Percentiles rank a stretch among this genome's conserved stretches.
phyloP scores from a whole-genome alignment of 2,888 invertebrate species.

The Anoplius nigerrimus region DNA sequence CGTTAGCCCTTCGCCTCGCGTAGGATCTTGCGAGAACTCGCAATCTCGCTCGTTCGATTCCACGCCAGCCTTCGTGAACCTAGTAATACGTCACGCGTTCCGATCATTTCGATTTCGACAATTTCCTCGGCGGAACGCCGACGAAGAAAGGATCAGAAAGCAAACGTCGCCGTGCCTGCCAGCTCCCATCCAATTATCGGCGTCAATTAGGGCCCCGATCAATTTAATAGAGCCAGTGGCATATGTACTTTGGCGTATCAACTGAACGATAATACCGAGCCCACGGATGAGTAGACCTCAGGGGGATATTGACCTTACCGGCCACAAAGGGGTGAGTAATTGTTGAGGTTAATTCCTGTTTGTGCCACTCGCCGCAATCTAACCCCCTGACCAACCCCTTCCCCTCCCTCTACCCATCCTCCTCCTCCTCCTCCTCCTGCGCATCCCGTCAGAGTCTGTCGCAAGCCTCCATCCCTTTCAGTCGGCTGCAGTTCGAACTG shows the following conservation, averaged over 20 bases:
- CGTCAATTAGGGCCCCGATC: slow-evolving; percentile 16
- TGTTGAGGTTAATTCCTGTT: slow-evolving; percentile 63
- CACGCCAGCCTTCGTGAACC: no score
- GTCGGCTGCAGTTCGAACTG: background rate
- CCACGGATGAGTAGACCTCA: slow-evolving; percentile 33
- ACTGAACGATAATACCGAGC: slow-evolving; percentile 27
- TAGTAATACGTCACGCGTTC: no score
- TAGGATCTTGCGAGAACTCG: no score
- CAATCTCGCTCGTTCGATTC: no score
- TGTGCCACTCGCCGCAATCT: slow-evolving; percentile 52
- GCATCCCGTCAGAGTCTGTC: slow-evolving; percentile 14
- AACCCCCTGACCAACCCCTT: slow-evolving; percentile 40
- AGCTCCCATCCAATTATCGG: no score
- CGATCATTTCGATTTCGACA: no score
- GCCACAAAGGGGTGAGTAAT: slow-evolving; percentile 60
- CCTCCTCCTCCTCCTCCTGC: slow-evolving; percentile 16
- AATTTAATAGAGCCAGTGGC: slow-evolving; percentile 5
- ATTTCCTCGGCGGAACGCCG: no score
- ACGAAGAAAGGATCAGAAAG: background rate
- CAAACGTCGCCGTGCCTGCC: background rate
- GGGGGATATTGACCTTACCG: slow-evolving; percentile 58
- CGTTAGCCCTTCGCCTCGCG: no score
- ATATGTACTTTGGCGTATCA: slow-evolving; percentile 29
- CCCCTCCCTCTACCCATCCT: no score
- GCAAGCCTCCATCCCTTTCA: no score